Conservation (phyloP, 2,888 invertebrate species). For the Boloria selene region DNA sequence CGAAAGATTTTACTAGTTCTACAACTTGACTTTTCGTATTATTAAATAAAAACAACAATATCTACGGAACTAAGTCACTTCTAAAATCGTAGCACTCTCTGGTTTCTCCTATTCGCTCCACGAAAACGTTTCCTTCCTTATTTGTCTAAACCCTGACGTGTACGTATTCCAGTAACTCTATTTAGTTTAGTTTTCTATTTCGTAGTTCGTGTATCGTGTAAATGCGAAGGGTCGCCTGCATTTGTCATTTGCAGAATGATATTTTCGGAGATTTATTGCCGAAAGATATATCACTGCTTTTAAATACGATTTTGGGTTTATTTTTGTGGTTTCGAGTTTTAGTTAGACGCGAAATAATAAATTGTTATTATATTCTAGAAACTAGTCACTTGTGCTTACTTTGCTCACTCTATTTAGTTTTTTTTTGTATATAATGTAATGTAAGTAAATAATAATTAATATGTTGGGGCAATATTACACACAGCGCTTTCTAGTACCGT, state of each 20-base stretch:
- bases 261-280: constrained; percentile 28
- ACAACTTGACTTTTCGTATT: no score
- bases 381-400: no score
- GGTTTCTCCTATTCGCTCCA: constrained; percentile 43
- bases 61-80: constrained; percentile 24
- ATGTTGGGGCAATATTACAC: no score
- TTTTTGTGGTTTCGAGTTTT: neutral
- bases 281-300: constrained; percentile 18
- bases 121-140: constrained; percentile 68
- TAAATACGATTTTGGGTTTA: constrained; percentile 1
- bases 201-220: constrained; percentile 60
- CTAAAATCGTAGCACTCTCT: constrained; percentile 12
- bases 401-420: no score
- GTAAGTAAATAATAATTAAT: no score
- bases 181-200: constrained; percentile 66
- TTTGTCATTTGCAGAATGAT: constrained; percentile 28
- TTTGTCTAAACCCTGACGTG: constrained; percentile 72
- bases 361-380: no score
- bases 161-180: constrained; percentile 60
- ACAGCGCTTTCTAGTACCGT: no score
- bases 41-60: neutral
- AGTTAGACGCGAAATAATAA: neutral
- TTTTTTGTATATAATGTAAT: no score
- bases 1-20: no score
- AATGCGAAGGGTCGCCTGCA: constrained; percentile 56